These are phyloP conservation scores for Drosophila sp. DNA, from an alignment of 1,140 invertebrate genomes.

Conservation along the genomic window DNA sequence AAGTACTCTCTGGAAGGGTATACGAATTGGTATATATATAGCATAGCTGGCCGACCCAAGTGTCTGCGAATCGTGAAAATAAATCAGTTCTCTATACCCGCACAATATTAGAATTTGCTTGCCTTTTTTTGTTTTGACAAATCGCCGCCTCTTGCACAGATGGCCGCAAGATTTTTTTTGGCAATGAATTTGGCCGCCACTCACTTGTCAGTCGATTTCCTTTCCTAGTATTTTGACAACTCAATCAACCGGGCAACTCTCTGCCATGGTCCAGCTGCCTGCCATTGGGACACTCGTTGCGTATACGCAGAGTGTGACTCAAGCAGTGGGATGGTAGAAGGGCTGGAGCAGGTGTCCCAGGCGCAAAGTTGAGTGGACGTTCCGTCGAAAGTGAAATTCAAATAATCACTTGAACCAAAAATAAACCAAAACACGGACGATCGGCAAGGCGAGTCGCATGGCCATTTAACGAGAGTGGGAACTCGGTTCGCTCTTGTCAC, in stretches of 20 bases:
- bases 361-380: neutral
- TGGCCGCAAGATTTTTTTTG: slow-evolving; percentile 46
- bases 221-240: slow-evolving; percentile 38
- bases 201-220: slow-evolving; percentile 56
- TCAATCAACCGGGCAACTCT: slow-evolving; percentile 27
- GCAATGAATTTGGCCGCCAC: slow-evolving; percentile 35
- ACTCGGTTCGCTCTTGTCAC: slow-evolving; percentile 32
- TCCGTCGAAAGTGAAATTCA: slow-evolving; percentile 50
- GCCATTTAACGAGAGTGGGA: slow-evolving; percentile 67
- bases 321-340: slow-evolving; percentile 26
- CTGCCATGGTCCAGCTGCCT: slow-evolving; percentile 10
- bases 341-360: neutral
- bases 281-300: slow-evolving; percentile 37
- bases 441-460: slow-evolving; percentile 35
- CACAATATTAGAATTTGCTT: slow-evolving; percentile 6
- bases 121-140: slow-evolving; percentile 50
- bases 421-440: slow-evolving; percentile 32
- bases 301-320: slow-evolving; percentile 64
- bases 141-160: slow-evolving; percentile 43
- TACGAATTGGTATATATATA: slow-evolving; percentile 25
- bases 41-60: slow-evolving; percentile 25
- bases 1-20: neutral
- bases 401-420: slow-evolving; percentile 49
- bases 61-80: slow-evolving; percentile 41
- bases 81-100: slow-evolving; percentile 55